These are phyloP conservation scores for Dasyprocta punctata DNA, from an alignment of 2,113 vertebrate species.

Conservation along the genomic window DNA sequence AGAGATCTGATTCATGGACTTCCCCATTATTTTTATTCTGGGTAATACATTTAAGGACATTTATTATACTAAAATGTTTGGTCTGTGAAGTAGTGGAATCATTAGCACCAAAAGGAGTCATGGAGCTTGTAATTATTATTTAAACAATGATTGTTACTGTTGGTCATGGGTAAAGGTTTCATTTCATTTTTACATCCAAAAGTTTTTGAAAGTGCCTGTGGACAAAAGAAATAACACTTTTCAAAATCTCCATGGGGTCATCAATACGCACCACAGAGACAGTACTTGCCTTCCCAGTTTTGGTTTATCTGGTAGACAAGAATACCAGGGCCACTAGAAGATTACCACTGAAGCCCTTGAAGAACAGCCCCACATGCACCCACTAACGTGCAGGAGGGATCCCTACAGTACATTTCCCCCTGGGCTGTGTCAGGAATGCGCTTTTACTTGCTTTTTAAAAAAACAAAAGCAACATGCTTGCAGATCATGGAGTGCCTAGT, in stretches of 20 bases:
- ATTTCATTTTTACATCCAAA: conserved; percentile 77
- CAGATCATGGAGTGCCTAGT: conserved; percentile 64
- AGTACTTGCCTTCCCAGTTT: conserved; percentile 71
- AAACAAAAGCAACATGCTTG: conserved; percentile 79
- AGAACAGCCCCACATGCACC: conserved; percentile 69
- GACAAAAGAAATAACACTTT: conserved; percentile 82
- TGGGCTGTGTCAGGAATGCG: conserved; percentile 67
- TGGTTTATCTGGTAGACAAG: conserved; percentile 69
- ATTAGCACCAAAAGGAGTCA: conserved; percentile 86
- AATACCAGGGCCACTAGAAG: conserved; percentile 58
- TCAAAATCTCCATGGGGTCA: conserved; percentile 75
- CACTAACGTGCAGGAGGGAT: conserved; percentile 53
- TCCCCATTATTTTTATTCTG: conserved; percentile 77
- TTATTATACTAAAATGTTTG: conserved; percentile 76
- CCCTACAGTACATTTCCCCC: conserved; percentile 55
- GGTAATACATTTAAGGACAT: conserved; percentile 83
- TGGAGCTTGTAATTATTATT: conserved; percentile 69
- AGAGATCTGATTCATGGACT: conserved; percentile 76
- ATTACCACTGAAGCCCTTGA: conserved; percentile 58
- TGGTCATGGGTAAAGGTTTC: conserved; percentile 72
- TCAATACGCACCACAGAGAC: conserved; percentile 63
- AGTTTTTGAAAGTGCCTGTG: conserved; percentile 84
- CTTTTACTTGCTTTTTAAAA: conserved; percentile 74
- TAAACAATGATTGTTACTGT: conserved; percentile 75
- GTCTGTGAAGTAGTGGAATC: conserved; percentile 80